Evolutionary conservation across 2,797 vertebrate genomes (phyloP).

Genomic region (Apogon hyalosoma): DNA sequence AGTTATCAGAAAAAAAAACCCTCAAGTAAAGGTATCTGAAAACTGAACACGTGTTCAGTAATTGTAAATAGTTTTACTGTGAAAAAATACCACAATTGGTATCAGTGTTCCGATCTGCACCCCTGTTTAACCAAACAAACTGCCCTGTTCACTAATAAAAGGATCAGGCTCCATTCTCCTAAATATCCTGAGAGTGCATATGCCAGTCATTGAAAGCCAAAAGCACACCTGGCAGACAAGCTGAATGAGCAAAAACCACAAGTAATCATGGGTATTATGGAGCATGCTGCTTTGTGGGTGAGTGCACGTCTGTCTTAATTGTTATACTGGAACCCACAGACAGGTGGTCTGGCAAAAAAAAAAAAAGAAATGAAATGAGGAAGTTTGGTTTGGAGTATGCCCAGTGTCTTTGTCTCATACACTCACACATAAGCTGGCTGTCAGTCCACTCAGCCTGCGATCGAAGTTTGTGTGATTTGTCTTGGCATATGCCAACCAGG

Average conservation of each 20-base stretch:
- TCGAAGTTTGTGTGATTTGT: conserved; percentile 69
- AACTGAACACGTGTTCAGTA: no score
- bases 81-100: conserved; percentile 1
- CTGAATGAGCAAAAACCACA: conserved; percentile 79
- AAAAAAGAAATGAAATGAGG: conserved; percentile 70
- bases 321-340: conserved; percentile 70
- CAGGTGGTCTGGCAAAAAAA: conserved; percentile 80
- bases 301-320: conserved; percentile 58
- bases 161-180: conserved; percentile 23
- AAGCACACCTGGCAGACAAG: conserved; percentile 70
- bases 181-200: conserved; percentile 22
- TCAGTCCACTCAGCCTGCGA: conserved; percentile 36
- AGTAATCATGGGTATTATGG: conserved; percentile 77
- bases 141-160: conserved; percentile 32
- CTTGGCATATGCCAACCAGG: conserved; percentile 63
- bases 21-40: no score
- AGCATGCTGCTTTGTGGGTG: conserved; percentile 67
- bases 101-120: conserved; percentile 33
- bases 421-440: conserved; percentile 29
- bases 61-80: no score
- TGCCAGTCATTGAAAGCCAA: conserved; percentile 34
- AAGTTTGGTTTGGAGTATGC: conserved; percentile 68
- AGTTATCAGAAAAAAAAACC: no score
- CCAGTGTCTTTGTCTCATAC: conserved; percentile 58
- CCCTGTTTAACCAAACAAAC: conserved; percentile 29